phyloP scores from a whole-genome alignment of 2,888 invertebrate species.

The Dryobota labecula region DNA sequence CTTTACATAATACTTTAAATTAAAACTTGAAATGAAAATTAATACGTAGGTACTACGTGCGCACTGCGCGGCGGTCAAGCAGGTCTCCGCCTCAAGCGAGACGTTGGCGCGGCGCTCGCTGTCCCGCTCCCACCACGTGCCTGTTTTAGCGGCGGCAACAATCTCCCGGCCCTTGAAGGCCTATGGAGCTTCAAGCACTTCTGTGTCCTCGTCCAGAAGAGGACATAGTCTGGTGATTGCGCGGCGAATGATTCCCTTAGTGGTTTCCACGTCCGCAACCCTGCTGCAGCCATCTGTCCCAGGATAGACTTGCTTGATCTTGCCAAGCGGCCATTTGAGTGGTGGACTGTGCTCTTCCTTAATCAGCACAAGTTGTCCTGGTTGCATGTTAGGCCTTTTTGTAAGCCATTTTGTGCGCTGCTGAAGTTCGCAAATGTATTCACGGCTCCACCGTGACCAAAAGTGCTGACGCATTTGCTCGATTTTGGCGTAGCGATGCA shows the following conservation, averaged over 20 bases:
- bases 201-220: not conserved
- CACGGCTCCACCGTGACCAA: too few relatives aligned
- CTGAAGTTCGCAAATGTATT: too few relatives aligned
- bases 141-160: too few relatives aligned
- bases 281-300: not conserved
- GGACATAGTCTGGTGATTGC: not conserved
- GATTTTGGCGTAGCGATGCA: not conserved
- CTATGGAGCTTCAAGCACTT: not conserved
- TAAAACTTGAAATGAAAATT: too few relatives aligned
- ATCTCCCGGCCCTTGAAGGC: too few relatives aligned
- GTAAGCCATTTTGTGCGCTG: not conserved
- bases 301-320: not conserved
- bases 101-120: too few relatives aligned
- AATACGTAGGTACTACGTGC: too few relatives aligned
- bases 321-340: not conserved
- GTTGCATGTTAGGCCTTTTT: not conserved
- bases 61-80: too few relatives aligned
- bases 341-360: constrained; percentile 1
- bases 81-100: too few relatives aligned
- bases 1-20: too few relatives aligned
- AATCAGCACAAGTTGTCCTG: not conserved
- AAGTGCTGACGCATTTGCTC: too few relatives aligned
- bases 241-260: not conserved
- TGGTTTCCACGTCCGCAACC: not conserved
- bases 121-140: too few relatives aligned